phyloP scores from a whole-genome alignment of 2,888 invertebrate genomes.

The Magallana nippona region DNA sequence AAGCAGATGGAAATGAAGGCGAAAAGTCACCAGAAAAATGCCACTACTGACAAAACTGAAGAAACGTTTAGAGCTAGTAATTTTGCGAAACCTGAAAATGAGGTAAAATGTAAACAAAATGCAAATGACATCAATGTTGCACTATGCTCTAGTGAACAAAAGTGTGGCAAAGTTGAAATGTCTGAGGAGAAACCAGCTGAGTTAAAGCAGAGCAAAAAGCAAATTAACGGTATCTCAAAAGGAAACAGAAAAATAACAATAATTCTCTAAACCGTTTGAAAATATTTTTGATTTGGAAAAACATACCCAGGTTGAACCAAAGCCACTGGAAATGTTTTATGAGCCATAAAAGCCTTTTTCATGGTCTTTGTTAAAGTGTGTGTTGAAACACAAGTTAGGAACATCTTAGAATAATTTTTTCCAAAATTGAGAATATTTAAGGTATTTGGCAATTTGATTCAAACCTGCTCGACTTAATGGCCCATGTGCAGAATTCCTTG shows the following conservation, averaged over 20 bases:
- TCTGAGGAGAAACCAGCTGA: conserved; percentile 5
- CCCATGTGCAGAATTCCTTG: too few species aligned
- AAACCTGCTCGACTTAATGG: too few species aligned
- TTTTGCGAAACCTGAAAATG: conserved; percentile 23
- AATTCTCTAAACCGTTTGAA: neutral
- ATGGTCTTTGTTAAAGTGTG: neutral
- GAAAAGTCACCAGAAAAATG: too few species aligned
- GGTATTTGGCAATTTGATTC: too few species aligned
- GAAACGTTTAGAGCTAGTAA: too few species aligned
- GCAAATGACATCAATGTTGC: neutral
- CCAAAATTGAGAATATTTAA: too few species aligned
- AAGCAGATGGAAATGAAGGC: too few species aligned
- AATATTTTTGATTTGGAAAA: too few species aligned
- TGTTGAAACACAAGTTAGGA: neutral
- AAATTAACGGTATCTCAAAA: too few species aligned
- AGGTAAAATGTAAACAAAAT: neutral
- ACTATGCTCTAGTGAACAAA: neutral
- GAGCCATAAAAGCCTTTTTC: neutral
- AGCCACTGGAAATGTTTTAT: neutral
- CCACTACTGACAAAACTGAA: too few species aligned
- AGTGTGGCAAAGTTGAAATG: neutral
- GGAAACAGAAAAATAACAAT: too few species aligned
- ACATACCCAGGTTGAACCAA: neutral
- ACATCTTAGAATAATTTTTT: too few species aligned
- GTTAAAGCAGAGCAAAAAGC: neutral